Evolutionary conservation across 2,888 invertebrate genomes (phyloP), one percentile per base, ranked within the genome.

Genomic region (Drosophila emarginata): DNA sequence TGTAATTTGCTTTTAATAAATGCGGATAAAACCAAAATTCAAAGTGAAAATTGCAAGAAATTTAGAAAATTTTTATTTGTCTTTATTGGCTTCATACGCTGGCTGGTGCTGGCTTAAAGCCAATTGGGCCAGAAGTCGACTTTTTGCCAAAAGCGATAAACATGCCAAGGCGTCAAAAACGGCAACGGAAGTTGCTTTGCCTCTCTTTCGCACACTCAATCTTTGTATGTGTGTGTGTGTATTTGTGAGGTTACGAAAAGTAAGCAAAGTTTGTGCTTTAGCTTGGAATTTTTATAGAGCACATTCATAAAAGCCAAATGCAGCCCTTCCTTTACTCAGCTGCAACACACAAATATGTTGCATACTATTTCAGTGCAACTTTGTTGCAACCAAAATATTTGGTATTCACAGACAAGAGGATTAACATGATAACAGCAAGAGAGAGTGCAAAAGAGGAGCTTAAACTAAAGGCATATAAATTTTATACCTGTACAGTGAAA

Each of bases 1-100:
- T 57, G 67, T 82, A 81, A 81, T 82, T 80, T 77, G 74, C 28
- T 82, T 85, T 81, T 81, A 85, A 85, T 81, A 85, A 81, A 81
- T 82, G 80, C 81, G 58, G 61, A 53, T 58, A 76, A 74, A 72
- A 70, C 1, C 45, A 71, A 67, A 54, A 56, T 28, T 28, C 23
- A 18, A 45, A 61, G 39, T 53, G 39, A 36, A 52, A 45, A 21
- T 21, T 45, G 40, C 40, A 18, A 45, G 12, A 45, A 39, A 18
- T 50, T 39, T 40, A 1, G 9, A 32, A 50, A 51, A 18, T 4
- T 15, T 36, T 14, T 26, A 32, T 51, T 73, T 54, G 56, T 61
- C 70, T 74, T 74, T 11, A 14, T 18, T 45, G 18, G 18, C 1
- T 45, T n/a, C n/a, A 0, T 45, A 11, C 45, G 11, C 12, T 45